phyloP scores from a whole-genome alignment of 2,113 vertebrate species.

The Chloroceryle aenea region DNA sequence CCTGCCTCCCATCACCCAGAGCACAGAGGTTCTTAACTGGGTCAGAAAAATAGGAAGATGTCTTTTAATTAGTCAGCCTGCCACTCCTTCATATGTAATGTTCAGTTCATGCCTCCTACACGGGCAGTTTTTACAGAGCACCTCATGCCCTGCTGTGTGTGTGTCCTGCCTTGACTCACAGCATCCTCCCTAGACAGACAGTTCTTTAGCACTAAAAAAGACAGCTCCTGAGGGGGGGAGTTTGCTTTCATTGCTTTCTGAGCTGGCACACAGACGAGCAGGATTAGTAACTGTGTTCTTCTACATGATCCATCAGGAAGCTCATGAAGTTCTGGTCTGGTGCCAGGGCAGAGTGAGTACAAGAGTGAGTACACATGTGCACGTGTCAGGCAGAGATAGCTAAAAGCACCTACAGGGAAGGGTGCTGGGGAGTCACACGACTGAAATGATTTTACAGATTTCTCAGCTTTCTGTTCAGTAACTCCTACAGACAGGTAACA shows the following conservation, averaged over 20 bases:
- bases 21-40: not conserved
- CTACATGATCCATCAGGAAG: fast-evolving
- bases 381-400: fast-evolving
- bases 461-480: not conserved
- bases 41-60: not conserved
- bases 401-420: not conserved
- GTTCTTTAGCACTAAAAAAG: not conserved
- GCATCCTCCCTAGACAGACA: not conserved
- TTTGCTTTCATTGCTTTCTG: not conserved
- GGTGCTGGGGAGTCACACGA: fast-evolving
- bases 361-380: no score
- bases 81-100: not conserved
- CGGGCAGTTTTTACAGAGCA: not conserved
- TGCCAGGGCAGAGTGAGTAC: not conserved
- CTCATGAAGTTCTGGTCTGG: fast-evolving
- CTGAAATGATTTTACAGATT: not conserved
- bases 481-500: not conserved
- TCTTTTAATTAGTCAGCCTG: not conserved
- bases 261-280: not conserved
- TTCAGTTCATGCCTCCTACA: not conserved
- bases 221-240: not conserved
- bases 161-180: not conserved
- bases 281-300: not conserved
- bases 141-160: fast-evolving
- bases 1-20: not conserved